Conservation (phyloP, 2,888 invertebrate species). For the Troilus luridus region DNA sequence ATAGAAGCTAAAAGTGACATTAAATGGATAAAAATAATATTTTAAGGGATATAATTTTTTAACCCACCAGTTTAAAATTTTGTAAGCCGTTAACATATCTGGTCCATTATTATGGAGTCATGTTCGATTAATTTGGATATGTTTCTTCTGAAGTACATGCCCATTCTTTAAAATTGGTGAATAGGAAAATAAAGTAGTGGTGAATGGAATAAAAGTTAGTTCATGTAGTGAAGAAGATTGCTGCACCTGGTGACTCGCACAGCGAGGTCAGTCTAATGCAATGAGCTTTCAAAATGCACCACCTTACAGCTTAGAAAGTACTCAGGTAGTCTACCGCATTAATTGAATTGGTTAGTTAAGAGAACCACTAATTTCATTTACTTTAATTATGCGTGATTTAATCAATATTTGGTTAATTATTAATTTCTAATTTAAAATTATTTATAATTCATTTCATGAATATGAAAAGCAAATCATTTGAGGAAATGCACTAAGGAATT, state of each 20-base stretch:
- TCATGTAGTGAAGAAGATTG: not conserved
- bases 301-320: slow-evolving; percentile 11
- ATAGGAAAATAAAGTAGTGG: not conserved
- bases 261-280: not conserved
- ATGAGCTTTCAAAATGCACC: slow-evolving; percentile 40
- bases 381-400: not conserved
- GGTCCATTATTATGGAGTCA: not conserved
- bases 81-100: too few species aligned
- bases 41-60: too few species aligned
- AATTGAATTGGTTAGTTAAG: not conserved
- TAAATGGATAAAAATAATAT: too few species aligned
- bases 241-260: slow-evolving; percentile 28
- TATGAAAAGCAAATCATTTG: not conserved
- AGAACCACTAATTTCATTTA: not conserved
- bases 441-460: not conserved
- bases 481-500: not conserved
- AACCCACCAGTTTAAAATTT: too few species aligned
- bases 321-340: not conserved
- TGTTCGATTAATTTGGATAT: not conserved
- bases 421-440: not conserved
- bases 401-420: not conserved
- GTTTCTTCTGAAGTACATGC: not conserved
- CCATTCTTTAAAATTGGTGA: not conserved
- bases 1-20: too few species aligned
- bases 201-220: not conserved